Percentiles rank a stretch among this genome's conserved stretches.
These are phyloP conservation scores for Lagodon rhomboides DNA, from an alignment of 2,797 vertebrate genomes.

Conservation along the genomic window DNA sequence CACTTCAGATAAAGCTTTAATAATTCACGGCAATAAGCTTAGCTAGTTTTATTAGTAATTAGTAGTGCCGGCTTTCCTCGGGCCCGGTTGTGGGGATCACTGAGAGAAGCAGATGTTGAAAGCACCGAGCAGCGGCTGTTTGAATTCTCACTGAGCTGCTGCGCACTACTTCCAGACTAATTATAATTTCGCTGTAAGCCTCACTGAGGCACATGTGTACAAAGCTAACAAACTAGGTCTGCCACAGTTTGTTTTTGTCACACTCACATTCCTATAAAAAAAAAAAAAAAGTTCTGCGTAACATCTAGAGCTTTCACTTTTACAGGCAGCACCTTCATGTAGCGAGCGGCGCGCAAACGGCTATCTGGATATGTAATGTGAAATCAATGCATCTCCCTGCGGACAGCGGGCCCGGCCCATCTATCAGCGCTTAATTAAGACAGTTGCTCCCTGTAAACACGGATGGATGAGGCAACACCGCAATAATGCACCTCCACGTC, in stretches of 20 bases:
- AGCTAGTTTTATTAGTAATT: slow-evolving; percentile 95
- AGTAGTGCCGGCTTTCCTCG: slow-evolving; percentile 85
- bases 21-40: slow-evolving; percentile 94
- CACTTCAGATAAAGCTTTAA: slow-evolving; percentile 91
- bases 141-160: slow-evolving; percentile 84
- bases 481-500: slow-evolving; percentile 52
- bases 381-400: slow-evolving; percentile 77
- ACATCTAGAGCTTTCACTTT: slow-evolving; percentile 11
- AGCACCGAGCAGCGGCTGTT: slow-evolving; percentile 85
- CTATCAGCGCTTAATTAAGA: slow-evolving; percentile 82
- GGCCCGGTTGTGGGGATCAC: slow-evolving; percentile 85
- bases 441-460: slow-evolving; percentile 69
- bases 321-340: slow-evolving; percentile 55
- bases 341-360: slow-evolving; percentile 52
- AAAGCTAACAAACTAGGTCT: slow-evolving; percentile 78
- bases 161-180: slow-evolving; percentile 82
- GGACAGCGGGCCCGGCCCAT: slow-evolving; percentile 62
- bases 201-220: slow-evolving; percentile 81
- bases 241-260: slow-evolving; percentile 64
- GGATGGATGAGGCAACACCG: slow-evolving; percentile 62
- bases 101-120: slow-evolving; percentile 90
- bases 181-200: slow-evolving; percentile 88
- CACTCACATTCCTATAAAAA: slow-evolving; percentile 41
- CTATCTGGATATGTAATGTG: slow-evolving; percentile 71
- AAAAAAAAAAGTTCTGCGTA: slow-evolving; percentile 10